Conservation (phyloP, 2,888 invertebrate genomes). For the Thyatira batis region DNA sequence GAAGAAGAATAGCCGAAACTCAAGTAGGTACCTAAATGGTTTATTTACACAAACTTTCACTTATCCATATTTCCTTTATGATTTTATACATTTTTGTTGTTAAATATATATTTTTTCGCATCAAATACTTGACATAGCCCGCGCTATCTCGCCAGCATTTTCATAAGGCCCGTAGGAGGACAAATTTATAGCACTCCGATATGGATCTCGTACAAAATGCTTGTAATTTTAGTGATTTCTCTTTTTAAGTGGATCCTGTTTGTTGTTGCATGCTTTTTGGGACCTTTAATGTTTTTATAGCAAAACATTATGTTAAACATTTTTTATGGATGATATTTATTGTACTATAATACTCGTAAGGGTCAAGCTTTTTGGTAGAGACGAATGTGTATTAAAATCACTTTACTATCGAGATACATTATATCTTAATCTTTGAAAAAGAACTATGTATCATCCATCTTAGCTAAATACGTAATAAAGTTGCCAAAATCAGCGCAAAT, state of each 20-base stretch:
- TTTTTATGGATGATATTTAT: too few species aligned
- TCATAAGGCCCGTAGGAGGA: constrained; percentile 59
- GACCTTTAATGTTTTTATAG: constrained; percentile 22
- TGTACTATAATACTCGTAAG: too few species aligned
- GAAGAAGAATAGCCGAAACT: too few species aligned
- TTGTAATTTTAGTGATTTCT: constrained; percentile 66
- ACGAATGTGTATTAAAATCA: too few species aligned
- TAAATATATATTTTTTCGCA: constrained; percentile 18
- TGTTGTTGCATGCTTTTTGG: constrained; percentile 19
- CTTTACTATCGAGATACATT: too few species aligned
- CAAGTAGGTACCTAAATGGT: too few species aligned
- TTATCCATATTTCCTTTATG: background rate
- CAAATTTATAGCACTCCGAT: constrained; percentile 63
- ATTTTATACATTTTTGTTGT: background rate
- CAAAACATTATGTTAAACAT: constrained; percentile 26
- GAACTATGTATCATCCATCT: too few species aligned
- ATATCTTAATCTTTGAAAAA: too few species aligned
- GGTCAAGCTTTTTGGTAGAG: too few species aligned
- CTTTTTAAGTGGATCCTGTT: constrained; percentile 34
- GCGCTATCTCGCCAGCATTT: constrained; percentile 46
- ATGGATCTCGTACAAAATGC: constrained; percentile 65
- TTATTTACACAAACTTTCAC: background rate
- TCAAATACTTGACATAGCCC: constrained; percentile 38
- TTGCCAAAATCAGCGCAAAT: background rate
- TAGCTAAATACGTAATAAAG: background rate